phyloP scores from a whole-genome alignment of 2,888 invertebrate genomes.

The Pasiphila rectangulata region DNA sequence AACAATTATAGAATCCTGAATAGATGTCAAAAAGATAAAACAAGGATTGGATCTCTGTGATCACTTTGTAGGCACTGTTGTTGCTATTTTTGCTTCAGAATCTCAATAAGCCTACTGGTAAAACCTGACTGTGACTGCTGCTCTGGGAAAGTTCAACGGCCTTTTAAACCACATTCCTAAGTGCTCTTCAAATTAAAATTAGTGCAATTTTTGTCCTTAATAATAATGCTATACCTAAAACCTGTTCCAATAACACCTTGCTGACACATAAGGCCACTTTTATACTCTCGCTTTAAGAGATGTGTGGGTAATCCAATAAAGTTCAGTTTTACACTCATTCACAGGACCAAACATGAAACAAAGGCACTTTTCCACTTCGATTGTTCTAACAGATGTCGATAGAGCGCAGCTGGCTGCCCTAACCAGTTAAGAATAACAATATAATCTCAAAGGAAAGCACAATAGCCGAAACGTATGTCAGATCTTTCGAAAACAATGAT shows the following conservation, averaged over 20 bases:
- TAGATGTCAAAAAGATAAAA: too few relatives aligned
- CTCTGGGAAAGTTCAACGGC: conserved; percentile 27
- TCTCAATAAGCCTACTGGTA: conserved; percentile 18
- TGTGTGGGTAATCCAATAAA: conserved; percentile 23
- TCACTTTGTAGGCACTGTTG: neutral
- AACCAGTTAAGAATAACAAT: conserved; percentile 48
- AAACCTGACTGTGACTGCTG: conserved; percentile 20
- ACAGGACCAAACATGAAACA: conserved; percentile 22
- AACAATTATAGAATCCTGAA: neutral
- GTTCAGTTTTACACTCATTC: conserved; percentile 23
- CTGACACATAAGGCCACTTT: conserved; percentile 33
- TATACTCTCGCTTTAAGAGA: conserved; percentile 25
- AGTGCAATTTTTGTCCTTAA: conserved; percentile 20
- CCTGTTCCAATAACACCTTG: conserved; percentile 40
- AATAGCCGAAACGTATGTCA: conserved; percentile 38
- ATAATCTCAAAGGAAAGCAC: conserved; percentile 39
- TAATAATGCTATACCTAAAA: conserved; percentile 31
- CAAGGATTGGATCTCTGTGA: too few relatives aligned
- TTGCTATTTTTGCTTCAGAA: conserved; percentile 10
- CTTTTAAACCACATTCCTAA: conserved; percentile 24
- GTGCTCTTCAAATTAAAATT: conserved; percentile 18
- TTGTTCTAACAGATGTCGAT: conserved; percentile 35
- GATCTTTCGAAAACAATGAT: conserved; percentile 39
- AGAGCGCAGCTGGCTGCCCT: conserved; percentile 36
- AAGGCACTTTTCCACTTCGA: conserved; percentile 31